Evolutionary conservation across 2,888 invertebrate genomes (phyloP).

Genomic region (Pyrrhosoma nymphula): DNA sequence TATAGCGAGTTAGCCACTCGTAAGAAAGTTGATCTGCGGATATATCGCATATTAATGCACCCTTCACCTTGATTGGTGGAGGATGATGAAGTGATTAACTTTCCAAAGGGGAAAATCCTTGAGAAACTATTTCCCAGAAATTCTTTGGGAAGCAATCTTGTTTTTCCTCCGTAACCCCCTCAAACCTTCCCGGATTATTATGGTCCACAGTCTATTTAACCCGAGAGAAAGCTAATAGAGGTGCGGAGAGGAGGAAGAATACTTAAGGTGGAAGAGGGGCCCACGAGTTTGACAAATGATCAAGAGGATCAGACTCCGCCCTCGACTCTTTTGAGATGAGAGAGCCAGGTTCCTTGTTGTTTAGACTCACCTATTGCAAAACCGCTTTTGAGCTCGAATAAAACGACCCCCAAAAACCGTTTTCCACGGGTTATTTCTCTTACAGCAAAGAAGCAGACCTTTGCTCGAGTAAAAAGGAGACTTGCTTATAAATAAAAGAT

Average conservation of each 20-base stretch:
- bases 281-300: conserved; percentile 36
- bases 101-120: not conserved
- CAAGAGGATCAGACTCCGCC: not conserved
- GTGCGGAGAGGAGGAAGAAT: not conserved
- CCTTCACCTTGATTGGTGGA: not conserved
- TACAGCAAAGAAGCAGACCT: not conserved
- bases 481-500: not conserved
- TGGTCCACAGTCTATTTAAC: conserved; percentile 53
- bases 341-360: conserved; percentile 4
- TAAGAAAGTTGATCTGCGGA: not conserved
- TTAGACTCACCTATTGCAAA: conserved; percentile 7
- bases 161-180: not conserved
- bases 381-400: conserved; percentile 38
- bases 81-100: not conserved
- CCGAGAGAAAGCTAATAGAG: conserved; percentile 42
- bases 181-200: not conserved
- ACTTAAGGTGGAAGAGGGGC: not conserved
- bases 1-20: too few relatives aligned
- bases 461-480: not conserved
- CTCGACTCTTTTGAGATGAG: not conserved
- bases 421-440: conserved; percentile 56
- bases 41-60: not conserved
- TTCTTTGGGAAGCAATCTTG: not conserved
- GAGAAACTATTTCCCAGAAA: not conserved
- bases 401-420: conserved; percentile 11